Base-by-base conservation (phyloP, 2,797 vertebrate species). In the Oceanodroma leucorhoa region DNA sequence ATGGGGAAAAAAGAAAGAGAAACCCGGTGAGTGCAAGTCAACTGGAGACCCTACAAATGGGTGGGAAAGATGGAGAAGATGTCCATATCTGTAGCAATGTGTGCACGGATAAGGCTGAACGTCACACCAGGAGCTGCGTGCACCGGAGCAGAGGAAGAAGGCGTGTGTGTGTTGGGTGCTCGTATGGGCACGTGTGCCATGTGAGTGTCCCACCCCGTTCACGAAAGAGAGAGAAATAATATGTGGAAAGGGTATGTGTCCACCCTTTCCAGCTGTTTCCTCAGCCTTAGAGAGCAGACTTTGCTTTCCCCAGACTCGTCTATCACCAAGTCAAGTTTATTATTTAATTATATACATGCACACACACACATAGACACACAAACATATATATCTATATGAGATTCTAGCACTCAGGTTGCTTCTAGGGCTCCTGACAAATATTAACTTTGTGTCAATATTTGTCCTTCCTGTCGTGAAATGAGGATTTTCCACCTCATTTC, bases 401-500 rank as follows among this genome's bases (percentile, higher is more conserved):
- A 88, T 94, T 94, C 82, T 53, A 93, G 62, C 38, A 78, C 93
- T 90, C 96, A 96, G 94, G 97, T 97, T 97, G 96, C 96, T 98
- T 94, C 94, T 92, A 97, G 97, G 97, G 94, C 88, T 97, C 95
- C 95, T 97, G 95, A 97, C 96, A 97, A 97, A 98, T 97, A 98
- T 97, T 98, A 98, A 98, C 95, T 97, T 97, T 97, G 82, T 98
- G 97, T 98, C 98, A 98, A 98, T 98, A 98, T 98, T 98, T 98
- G 97, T 98, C 97, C 97, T 98, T 97, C 98, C 97, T 98, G 97
- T 98, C 90, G 87, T 98, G 98, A 98, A 98, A 98, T 98, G 97
- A 98, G 97, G 98, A 98, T 98, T 98, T 98, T 98, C 98, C 98
- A 98, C 97, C 97, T 98, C 98, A 98, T 98, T 98, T 98, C 98